Evolutionary conservation across 1,140 invertebrate genomes (phyloP).

Genomic region (Lordiphosa stackelbergi): DNA sequence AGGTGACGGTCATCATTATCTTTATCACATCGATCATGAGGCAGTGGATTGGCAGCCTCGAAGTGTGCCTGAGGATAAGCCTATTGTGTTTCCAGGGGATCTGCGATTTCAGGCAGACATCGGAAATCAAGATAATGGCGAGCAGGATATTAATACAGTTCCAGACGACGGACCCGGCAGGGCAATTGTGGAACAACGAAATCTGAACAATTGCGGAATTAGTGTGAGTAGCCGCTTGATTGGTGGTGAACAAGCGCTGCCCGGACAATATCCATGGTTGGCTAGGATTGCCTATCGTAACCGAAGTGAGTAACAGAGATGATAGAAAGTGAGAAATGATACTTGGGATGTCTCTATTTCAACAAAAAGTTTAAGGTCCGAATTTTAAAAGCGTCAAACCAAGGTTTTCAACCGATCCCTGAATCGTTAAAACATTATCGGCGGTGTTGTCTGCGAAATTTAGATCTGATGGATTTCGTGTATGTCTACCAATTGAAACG

Average conservation of each 20-base stretch:
- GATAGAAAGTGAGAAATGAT: background rate
- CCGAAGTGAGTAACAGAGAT: conserved; percentile 44
- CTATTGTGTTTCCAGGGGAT: conserved; percentile 59
- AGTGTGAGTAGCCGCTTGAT: conserved; percentile 81
- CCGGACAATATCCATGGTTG: conserved; percentile 85
- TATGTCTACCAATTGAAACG: no score
- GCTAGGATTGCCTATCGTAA: conserved; percentile 81
- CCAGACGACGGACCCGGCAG: background rate
- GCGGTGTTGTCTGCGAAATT: no score
- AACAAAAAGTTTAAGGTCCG: no score
- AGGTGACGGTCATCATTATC: conserved; percentile 28
- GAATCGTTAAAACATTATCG: no score
- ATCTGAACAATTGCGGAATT: conserved; percentile 78
- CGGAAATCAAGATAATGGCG: background rate
- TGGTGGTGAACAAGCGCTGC: conserved; percentile 80
- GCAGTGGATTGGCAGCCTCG: conserved; percentile 6
- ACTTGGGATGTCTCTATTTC: background rate
- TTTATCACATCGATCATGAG: conserved; percentile 43
- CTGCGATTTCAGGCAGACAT: conserved; percentile 38
- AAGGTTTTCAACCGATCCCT: no score
- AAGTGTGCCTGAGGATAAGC: conserved; percentile 37
- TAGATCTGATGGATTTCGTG: no score
- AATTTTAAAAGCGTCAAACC: no score
- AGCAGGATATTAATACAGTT: background rate
- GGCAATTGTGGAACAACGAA: background rate